phyloP scores from a whole-genome alignment of 2,797 vertebrate species.

The Crocidura indochinensis region DNA sequence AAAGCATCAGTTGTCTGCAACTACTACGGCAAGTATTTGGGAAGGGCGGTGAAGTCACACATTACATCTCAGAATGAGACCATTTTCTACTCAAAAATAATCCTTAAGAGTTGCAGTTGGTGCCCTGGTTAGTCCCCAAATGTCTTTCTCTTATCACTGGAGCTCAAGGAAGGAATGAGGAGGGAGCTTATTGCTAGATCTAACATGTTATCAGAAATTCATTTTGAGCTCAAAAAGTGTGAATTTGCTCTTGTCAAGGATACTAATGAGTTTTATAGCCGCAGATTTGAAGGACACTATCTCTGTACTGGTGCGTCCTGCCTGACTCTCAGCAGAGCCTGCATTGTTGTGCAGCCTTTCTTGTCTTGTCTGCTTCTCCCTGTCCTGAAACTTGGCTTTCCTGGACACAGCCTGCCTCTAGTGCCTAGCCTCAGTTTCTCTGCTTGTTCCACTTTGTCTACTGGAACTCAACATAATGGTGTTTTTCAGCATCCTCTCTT shows the following conservation, averaged over 20 bases:
- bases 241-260: conserved; percentile 2
- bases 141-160: conserved; percentile 25
- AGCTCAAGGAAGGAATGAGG: conserved; percentile 4
- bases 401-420: too few species aligned
- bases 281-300: neutral
- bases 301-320: neutral
- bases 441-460: neutral
- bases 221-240: neutral
- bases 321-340: neutral
- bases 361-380: neutral
- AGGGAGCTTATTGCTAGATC: neutral
- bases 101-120: neutral
- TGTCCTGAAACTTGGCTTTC: neutral
- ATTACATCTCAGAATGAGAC: conserved; percentile 30
- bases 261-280: neutral
- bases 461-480: neutral
- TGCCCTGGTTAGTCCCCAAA: neutral
- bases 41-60: neutral
- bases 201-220: neutral
- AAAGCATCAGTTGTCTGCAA: neutral
- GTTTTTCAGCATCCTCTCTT: neutral
- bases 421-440: neutral
- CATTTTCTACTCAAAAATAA: neutral
- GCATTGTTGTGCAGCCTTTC: too few species aligned
- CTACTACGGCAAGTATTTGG: neutral